phyloP scores from a whole-genome alignment of 2,888 invertebrate species.

The Stenodema calcarata region DNA sequence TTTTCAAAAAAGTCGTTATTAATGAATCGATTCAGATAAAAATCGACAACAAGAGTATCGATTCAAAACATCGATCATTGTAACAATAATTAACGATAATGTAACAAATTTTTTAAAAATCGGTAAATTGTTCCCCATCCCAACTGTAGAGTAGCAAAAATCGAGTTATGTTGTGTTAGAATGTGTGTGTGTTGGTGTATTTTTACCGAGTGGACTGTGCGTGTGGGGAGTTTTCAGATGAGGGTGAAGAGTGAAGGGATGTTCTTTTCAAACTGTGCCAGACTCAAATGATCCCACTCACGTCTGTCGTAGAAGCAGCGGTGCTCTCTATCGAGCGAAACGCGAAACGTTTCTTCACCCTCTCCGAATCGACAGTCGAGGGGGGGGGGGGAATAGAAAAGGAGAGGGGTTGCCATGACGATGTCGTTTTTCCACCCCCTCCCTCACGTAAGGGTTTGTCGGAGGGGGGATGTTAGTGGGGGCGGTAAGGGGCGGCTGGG shows the following conservation, averaged over 20 bases:
- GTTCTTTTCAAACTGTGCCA: background rate
- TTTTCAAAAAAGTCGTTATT: too few relatives aligned
- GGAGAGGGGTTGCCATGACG: conserved; percentile 26
- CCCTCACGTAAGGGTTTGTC: too few relatives aligned
- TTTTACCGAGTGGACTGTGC: background rate
- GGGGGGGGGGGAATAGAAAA: background rate
- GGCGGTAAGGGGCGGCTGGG: background rate
- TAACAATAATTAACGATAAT: too few relatives aligned
- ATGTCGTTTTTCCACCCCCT: background rate
- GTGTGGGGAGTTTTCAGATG: background rate
- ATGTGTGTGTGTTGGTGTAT: too few relatives aligned
- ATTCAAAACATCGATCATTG: too few relatives aligned
- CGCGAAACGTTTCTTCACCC: conserved; percentile 8
- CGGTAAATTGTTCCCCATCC: too few relatives aligned
- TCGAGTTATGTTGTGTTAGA: too few relatives aligned
- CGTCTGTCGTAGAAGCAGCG: background rate
- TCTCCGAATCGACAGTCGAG: background rate
- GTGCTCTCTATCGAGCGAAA: background rate
- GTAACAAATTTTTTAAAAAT: too few relatives aligned
- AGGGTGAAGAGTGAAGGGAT: background rate
- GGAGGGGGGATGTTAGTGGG: too few relatives aligned
- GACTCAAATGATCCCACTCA: background rate
- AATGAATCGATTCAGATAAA: too few relatives aligned
- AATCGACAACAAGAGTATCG: too few relatives aligned
- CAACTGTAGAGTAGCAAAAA: too few relatives aligned